Evolutionary conservation across 2,888 invertebrate genomes (phyloP).

Genomic region (Coronaproctus castanopsis): DNA sequence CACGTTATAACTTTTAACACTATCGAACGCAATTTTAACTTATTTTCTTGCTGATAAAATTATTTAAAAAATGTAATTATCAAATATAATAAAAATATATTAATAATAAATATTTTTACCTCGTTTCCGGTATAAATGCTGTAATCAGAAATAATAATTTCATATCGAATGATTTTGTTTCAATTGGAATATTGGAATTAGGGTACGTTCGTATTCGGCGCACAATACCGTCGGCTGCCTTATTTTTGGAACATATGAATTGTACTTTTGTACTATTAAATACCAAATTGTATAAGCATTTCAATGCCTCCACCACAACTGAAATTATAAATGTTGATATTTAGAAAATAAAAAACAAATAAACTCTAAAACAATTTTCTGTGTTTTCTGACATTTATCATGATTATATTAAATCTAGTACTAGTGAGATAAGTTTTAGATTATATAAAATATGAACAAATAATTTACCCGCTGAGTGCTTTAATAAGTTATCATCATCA

Average conservation of each 20-base stretch:
- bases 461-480: not conserved
- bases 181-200: constrained; percentile 40
- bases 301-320: constrained; percentile 54
- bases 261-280: constrained; percentile 50
- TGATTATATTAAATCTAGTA: too few species aligned
- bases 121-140: constrained; percentile 49
- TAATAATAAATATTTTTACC: constrained; percentile 23
- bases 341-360: too few species aligned
- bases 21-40: too few species aligned
- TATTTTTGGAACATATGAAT: constrained; percentile 37
- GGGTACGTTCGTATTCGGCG: constrained; percentile 47
- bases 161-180: constrained; percentile 68
- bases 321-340: constrained; percentile 10
- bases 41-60: too few species aligned
- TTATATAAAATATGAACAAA: not conserved
- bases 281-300: constrained; percentile 72
- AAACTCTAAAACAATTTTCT: too few species aligned
- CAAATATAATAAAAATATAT: not conserved
- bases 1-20: too few species aligned
- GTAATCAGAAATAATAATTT: constrained; percentile 73
- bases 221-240: constrained; percentile 47
- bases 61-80: constrained; percentile 6
- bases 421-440: constrained; percentile 1
- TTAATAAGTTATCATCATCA: not conserved
- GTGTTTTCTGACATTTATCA: too few species aligned